Evolutionary conservation across 2,113 vertebrate species (phyloP).

Genomic region (Rhadina sibilatrix): DNA sequence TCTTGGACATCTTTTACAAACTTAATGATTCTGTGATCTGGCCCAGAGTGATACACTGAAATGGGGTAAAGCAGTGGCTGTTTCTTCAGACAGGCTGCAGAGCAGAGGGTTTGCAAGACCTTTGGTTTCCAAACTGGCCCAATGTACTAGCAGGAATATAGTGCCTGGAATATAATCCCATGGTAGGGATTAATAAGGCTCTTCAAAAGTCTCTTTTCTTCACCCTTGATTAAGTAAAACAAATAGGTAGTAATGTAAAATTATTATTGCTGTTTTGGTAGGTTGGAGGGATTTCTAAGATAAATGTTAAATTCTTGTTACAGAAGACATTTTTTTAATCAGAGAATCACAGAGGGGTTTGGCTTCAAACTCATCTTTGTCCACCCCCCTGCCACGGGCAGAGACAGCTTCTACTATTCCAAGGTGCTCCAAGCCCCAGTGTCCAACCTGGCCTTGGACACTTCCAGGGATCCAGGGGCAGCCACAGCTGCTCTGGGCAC

Average conservation of each 20-base stretch:
- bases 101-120: background rate
- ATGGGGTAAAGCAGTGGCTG: fast-evolving
- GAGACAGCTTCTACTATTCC: fast-evolving
- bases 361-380: background rate
- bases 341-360: background rate
- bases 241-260: background rate
- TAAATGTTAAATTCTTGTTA: background rate
- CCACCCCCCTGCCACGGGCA: background rate
- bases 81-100: background rate
- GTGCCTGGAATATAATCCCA: background rate
- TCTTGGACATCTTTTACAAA: background rate
- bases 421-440: background rate
- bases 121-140: background rate
- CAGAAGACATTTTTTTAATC: background rate
- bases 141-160: background rate
- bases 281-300: background rate
- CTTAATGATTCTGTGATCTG: background rate
- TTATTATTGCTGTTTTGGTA: background rate
- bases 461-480: background rate
- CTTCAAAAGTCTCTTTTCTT: background rate
- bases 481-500: background rate
- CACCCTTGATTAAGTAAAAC: background rate
- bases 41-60: background rate
- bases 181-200: background rate
- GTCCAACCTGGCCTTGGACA: background rate